These are phyloP conservation scores for Marmota monax DNA, from an alignment of 2,113 vertebrate genomes.

Conservation along the genomic window DNA sequence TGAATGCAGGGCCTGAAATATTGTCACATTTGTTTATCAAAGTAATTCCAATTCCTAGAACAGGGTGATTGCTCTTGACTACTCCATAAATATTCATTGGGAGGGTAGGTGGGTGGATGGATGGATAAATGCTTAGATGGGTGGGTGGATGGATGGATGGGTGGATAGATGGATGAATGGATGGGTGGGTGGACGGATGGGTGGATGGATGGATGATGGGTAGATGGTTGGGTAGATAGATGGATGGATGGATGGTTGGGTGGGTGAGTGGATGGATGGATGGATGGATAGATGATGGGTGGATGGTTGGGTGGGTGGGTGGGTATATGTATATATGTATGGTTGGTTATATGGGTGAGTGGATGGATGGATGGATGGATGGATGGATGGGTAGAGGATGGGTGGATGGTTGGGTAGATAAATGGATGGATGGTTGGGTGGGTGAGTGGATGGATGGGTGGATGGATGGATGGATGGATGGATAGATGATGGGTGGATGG, in stretches of 20 bases:
- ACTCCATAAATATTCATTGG: background rate
- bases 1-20: background rate
- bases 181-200: background rate
- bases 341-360: background rate
- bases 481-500: background rate
- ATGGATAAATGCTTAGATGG: background rate
- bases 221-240: accelerated
- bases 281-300: background rate
- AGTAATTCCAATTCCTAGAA: background rate
- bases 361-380: background rate
- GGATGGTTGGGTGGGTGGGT: background rate
- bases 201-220: background rate
- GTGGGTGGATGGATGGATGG: background rate
- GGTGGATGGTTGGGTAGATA: background rate
- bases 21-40: background rate
- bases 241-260: no score
- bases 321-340: background rate
- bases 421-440: background rate
- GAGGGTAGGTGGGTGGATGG: no score
- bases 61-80: background rate
- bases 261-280: background rate
- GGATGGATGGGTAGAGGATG: background rate
- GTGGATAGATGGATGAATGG: accelerated
- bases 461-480: background rate
- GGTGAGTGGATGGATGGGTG: background rate